Evolutionary conservation across 1,140 invertebrate species (phyloP).

Genomic region (Coenobita brevimanus): DNA sequence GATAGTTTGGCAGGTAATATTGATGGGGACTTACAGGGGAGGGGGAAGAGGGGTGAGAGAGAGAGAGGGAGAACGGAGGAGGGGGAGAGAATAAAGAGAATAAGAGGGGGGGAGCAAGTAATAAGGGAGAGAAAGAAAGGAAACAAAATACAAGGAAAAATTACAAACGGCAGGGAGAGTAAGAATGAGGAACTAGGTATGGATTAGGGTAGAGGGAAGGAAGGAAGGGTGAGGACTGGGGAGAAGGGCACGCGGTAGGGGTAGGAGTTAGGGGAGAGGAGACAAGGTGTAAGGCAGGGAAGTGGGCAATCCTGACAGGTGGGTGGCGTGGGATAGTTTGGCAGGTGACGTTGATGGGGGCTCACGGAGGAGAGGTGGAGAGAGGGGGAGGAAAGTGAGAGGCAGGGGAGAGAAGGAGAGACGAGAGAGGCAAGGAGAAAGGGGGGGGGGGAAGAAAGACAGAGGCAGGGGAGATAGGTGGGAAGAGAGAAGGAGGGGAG

Average conservation of each 20-base stretch:
- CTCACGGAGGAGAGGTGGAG: too few relatives aligned
- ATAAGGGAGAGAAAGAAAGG: not conserved
- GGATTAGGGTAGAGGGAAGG: too few relatives aligned
- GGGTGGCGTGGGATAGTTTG: too few relatives aligned
- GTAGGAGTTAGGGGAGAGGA: not conserved
- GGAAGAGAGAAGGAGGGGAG: not conserved
- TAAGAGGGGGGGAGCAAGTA: not conserved
- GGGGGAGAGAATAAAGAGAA: not conserved
- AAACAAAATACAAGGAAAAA: not conserved
- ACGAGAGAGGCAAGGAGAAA: not conserved
- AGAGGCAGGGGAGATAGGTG: too few relatives aligned
- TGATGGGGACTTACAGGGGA: too few relatives aligned
- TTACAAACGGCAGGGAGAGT: too few relatives aligned
- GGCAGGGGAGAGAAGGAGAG: not conserved
- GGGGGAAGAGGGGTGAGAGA: not conserved
- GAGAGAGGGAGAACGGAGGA: not conserved
- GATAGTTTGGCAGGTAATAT: too few relatives aligned
- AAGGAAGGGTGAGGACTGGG: not conserved
- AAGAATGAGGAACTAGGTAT: too few relatives aligned
- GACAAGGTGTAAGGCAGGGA: too few relatives aligned
- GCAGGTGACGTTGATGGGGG: too few relatives aligned
- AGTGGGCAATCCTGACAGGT: too few relatives aligned
- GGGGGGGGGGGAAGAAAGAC: not conserved
- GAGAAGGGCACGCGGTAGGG: not conserved
- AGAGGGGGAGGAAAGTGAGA: too few relatives aligned